Evolutionary conservation across 2,113 vertebrate species (phyloP).

Genomic region (Siniperca knerii): DNA sequence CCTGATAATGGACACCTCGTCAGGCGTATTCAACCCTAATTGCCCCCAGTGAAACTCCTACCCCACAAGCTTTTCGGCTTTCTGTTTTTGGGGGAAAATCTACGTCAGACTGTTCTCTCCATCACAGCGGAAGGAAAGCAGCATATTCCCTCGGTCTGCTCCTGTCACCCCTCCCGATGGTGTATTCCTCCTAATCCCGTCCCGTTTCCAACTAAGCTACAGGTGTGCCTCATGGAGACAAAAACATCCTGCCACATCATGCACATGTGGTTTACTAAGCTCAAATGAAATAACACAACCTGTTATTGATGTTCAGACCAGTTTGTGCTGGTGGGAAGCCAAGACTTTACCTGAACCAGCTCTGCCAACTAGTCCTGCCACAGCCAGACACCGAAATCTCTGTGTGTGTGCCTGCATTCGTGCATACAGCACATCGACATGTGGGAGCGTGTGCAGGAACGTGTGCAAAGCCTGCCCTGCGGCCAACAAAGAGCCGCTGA

Average conservation of each 20-base stretch:
- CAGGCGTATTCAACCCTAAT: not conserved
- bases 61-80: not conserved
- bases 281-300: not conserved
- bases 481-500: constrained; percentile 15
- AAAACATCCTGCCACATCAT: not conserved
- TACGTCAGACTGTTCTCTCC: not conserved
- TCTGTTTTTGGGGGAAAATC: not conserved
- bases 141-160: not conserved
- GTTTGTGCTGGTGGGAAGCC: not conserved
- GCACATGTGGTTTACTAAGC: constrained; percentile 7
- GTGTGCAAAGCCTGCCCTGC: constrained; percentile 2
- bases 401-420: not conserved
- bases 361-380: not conserved
- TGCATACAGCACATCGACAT: not conserved
- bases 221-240: not conserved
- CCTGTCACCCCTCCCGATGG: not conserved
- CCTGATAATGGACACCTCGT: too few species aligned
- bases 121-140: not conserved
- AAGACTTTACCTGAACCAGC: constrained; percentile 11
- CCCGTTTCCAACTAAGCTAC: not conserved
- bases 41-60: not conserved
- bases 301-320: constrained; percentile 1
- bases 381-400: not conserved
- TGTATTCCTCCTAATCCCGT: constrained; percentile 1
- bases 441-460: not conserved